phyloP scores from a whole-genome alignment of 2,888 invertebrate species.

The Caenorhabditis doughertyi region DNA sequence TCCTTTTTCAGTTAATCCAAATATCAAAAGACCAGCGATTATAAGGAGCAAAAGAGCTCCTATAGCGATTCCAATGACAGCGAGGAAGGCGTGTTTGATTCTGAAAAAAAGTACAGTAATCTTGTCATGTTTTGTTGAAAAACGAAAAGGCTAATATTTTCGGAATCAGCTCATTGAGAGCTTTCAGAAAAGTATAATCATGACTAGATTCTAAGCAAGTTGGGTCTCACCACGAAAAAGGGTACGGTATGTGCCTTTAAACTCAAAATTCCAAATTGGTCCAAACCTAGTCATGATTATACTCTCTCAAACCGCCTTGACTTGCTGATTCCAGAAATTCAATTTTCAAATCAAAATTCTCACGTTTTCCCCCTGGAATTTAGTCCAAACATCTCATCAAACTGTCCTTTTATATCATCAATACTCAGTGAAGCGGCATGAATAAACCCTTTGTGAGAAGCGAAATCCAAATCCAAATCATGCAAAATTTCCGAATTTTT shows the following conservation, averaged over 20 bases:
- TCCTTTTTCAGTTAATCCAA: conserved; percentile 8
- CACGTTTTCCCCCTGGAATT: not conserved
- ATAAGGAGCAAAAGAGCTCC: not conserved
- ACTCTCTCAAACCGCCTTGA: too few species aligned
- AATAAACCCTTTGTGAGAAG: not conserved
- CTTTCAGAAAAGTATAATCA: too few species aligned
- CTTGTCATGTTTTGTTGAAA: too few species aligned
- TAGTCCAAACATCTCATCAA: conserved; percentile 4
- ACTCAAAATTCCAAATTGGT: too few species aligned
- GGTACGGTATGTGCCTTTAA: too few species aligned
- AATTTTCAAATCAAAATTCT: not conserved
- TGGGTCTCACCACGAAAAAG: too few species aligned
- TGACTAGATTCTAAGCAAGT: too few species aligned
- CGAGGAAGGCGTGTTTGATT: not conserved
- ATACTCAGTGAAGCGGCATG: conserved; percentile 3
- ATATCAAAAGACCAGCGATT: not conserved
- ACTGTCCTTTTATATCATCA: not conserved
- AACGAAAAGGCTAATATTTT: too few species aligned
- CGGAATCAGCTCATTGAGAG: too few species aligned
- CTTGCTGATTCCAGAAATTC: too few species aligned
- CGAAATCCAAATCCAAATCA: conserved; percentile 1
- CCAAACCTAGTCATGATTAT: too few species aligned
- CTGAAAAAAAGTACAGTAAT: not conserved
- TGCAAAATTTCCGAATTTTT: not conserved
- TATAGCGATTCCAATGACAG: not conserved